Evolutionary conservation across 35 echinoderm and acorn worm genomes (phyloP), one percentile per base, ranked within the genome.

Genomic region (Anneissia japonica): DNA sequence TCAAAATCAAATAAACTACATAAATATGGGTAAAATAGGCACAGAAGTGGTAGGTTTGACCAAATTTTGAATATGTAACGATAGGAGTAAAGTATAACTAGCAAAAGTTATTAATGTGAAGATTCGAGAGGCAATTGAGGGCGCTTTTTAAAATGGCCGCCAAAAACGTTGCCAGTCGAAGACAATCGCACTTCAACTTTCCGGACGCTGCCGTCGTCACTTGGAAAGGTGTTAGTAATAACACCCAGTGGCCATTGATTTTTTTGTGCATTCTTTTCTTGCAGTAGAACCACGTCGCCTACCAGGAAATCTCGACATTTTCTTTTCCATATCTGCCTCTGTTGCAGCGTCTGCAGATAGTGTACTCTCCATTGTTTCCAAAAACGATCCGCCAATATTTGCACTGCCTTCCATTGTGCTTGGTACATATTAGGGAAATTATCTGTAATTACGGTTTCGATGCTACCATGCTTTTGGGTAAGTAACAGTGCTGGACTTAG

Each of bases 401-500:
- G 84, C 5, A 85, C 84, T 31, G 19, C 17, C 35, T 74, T 73
- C 84, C 84, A 85, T 35, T 85, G 84, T 21, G 38, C 21, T 34
- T n/a, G 37, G 19, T 5, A 46, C 37, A 46, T 36, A 36, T 64
- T 64, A 38, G 73, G 7, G 26, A 10, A 37, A 0, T 35, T 26
- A 26, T 41, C 36, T 23, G 76, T 3, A 29, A 86, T 26, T 64
- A 26, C 51, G 2, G 26, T 23, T 64, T 64, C 51, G 26, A 64
- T 64, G 26, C 6, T 16, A 12, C 6, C 51, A 64, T 64, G 51
- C 21, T 92, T 92, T 37, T 83, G 84, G 31, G 84, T 87, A 0
- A 92, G 76, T 17, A 92, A 73, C 37, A 77, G 55, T 0, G 84
- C 39, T 4, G 90, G 90, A 5, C 84, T 87, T 26, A 92, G 79